Evolutionary conservation across 1,140 invertebrate genomes (phyloP).

Genomic region (Bombyx mandarina): DNA sequence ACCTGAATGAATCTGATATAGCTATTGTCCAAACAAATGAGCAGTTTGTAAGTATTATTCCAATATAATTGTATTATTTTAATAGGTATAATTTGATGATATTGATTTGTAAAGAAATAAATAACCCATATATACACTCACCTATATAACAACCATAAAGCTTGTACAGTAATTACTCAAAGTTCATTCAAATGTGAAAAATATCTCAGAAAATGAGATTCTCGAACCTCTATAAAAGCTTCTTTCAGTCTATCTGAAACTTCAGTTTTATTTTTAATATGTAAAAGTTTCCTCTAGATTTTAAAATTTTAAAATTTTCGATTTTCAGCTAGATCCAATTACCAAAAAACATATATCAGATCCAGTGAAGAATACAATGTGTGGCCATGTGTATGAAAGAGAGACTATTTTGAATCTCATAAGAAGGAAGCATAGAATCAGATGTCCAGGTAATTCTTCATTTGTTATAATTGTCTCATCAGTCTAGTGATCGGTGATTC

Average conservation of each 20-base stretch:
- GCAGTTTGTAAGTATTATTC: constrained; percentile 33
- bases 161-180: too few relatives aligned
- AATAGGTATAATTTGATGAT: constrained; percentile 1
- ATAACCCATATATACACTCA: too few relatives aligned
- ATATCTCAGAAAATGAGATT: too few relatives aligned
- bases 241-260: too few relatives aligned
- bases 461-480: neutral
- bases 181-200: too few relatives aligned
- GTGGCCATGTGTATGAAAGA: constrained; percentile 72
- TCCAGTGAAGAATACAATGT: constrained; percentile 70
- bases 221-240: too few relatives aligned
- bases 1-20: constrained; percentile 44
- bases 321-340: constrained; percentile 71
- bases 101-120: constrained; percentile 2
- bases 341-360: constrained; percentile 67
- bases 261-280: too few relatives aligned
- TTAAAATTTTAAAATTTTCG: constrained; percentile 7
- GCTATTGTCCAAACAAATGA: constrained; percentile 41
- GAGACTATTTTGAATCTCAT: constrained; percentile 57
- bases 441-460: constrained; percentile 54
- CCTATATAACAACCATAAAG: too few relatives aligned
- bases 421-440: constrained; percentile 45
- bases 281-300: constrained; percentile 56
- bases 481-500: too few relatives aligned
- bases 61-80: neutral